These are phyloP conservation scores for Mus pahari DNA, from an alignment of 2,113 vertebrate species.

Conservation along the genomic window DNA sequence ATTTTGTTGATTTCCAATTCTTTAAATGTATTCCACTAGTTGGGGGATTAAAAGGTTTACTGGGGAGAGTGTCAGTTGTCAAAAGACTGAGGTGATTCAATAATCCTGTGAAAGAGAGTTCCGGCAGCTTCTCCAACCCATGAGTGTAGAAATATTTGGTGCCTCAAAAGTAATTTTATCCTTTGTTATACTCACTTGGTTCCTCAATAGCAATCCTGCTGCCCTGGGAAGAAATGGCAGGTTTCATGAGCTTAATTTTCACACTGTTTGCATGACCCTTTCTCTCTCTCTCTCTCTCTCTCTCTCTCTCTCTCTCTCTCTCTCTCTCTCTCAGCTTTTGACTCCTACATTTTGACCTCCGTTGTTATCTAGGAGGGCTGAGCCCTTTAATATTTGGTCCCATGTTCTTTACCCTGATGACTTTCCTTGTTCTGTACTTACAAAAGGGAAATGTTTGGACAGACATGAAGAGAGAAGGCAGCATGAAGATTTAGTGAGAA, in stretches of 20 bases:
- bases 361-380: constrained; percentile 8
- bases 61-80: constrained; percentile 74
- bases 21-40: constrained; percentile 75
- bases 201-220: constrained; percentile 17
- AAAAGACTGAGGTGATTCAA: constrained; percentile 68
- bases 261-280: background rate
- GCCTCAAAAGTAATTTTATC: constrained; percentile 63
- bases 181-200: constrained; percentile 56
- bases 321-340: background rate
- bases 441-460: background rate
- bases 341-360: background rate
- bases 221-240: constrained; percentile 44
- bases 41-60: constrained; percentile 76
- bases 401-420: background rate
- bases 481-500: background rate
- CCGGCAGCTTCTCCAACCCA: constrained; percentile 58
- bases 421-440: constrained; percentile 6
- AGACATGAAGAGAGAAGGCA: background rate
- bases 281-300: background rate
- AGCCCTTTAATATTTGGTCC: constrained; percentile 5
- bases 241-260: constrained; percentile 42
- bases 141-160: constrained; percentile 64
- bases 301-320: background rate
- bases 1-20: constrained; percentile 75
- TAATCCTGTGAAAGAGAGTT: constrained; percentile 75